phyloP scores from a whole-genome alignment of 2,113 vertebrate genomes.

The Climacteris rufus region DNA sequence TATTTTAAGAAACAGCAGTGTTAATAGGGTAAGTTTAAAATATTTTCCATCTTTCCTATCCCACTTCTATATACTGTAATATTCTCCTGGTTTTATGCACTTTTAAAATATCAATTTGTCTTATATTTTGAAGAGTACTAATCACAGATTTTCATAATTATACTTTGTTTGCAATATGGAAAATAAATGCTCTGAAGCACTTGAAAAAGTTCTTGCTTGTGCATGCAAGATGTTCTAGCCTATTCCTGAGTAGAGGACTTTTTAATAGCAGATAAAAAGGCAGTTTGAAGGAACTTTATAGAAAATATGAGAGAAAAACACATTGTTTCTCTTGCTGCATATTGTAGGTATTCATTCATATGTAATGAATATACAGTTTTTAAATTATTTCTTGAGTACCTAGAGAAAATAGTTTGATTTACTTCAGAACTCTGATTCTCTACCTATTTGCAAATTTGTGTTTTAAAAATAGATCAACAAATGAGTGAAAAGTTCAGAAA shows the following conservation, averaged over 20 bases:
- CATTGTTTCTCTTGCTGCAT: background rate
- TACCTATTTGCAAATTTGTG: background rate
- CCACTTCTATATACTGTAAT: background rate
- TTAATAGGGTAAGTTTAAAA: constrained; percentile 80
- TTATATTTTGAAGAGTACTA: background rate
- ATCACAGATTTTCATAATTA: background rate
- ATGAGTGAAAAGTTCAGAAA: background rate
- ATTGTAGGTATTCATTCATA: background rate
- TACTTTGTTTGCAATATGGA: background rate
- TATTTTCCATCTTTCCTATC: background rate
- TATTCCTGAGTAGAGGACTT: background rate
- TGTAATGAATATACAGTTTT: background rate
- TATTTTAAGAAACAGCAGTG: constrained; percentile 70
- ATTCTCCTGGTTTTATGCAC: background rate
- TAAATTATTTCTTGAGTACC: background rate
- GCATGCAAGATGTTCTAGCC: background rate
- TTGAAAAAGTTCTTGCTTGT: background rate
- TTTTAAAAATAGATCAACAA: background rate
- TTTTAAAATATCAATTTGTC: background rate
- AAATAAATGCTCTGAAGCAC: background rate
- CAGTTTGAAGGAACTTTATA: background rate
- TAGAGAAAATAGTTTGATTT: background rate
- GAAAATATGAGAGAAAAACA: background rate
- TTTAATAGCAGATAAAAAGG: background rate
- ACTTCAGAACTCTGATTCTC: background rate